Evolutionary conservation across 2,113 vertebrate genomes (phyloP).

Genomic region (Chamaea fasciata): DNA sequence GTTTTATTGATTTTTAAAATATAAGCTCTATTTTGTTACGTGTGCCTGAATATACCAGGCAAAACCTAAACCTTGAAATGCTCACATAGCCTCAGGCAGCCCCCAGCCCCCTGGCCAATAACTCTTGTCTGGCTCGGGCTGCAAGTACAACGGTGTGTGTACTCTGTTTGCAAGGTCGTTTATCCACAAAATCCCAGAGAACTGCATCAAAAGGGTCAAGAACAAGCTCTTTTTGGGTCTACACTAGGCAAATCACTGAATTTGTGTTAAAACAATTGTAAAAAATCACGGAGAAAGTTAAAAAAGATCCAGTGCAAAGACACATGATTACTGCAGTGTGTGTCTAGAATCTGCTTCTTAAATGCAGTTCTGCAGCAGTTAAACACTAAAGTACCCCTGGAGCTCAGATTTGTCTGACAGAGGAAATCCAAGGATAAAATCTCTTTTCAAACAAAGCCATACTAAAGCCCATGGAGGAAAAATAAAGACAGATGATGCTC

Average conservation of each 20-base stretch:
- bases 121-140: conserved; percentile 31
- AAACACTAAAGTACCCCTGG: background rate
- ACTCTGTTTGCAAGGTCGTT: background rate
- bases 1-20: conserved; percentile 69
- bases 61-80: conserved; percentile 31
- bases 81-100: background rate
- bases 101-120: conserved; percentile 48
- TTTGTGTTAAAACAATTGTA: background rate
- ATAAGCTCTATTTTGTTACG: conserved; percentile 55
- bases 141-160: background rate
- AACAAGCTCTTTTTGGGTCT: background rate
- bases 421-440: conserved; percentile 1
- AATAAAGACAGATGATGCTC: background rate
- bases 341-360: background rate
- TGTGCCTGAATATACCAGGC: conserved; percentile 54
- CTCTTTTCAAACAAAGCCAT: background rate
- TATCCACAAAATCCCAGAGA: conserved; percentile 22
- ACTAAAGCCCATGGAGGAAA: background rate
- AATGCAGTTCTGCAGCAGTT: conserved; percentile 6
- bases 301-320: background rate
- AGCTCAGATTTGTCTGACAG: conserved; percentile 25
- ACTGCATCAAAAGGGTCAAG: background rate
- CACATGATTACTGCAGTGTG: background rate
- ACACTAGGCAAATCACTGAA: background rate
- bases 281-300: background rate